These are phyloP conservation scores for Chionodraco myersi DNA, from an alignment of 2,113 vertebrate genomes.

Conservation along the genomic window DNA sequence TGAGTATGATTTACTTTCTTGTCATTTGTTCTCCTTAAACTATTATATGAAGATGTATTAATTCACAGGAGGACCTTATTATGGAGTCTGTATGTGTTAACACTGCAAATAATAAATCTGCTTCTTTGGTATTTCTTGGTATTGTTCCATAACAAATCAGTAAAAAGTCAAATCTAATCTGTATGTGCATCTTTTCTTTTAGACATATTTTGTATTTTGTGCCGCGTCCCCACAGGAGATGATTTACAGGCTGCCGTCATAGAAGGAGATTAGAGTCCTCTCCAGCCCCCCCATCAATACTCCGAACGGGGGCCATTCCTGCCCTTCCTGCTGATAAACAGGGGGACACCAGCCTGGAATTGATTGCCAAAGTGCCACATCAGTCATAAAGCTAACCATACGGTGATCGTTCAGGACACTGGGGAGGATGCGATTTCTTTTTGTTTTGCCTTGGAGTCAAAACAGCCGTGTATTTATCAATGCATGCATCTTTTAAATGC, in stretches of 20 bases:
- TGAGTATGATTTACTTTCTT: background rate
- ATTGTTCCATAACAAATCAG: background rate
- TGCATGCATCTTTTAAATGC: background rate
- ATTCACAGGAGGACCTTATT: background rate
- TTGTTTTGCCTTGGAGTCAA: conserved; percentile 22
- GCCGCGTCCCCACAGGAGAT: conserved; percentile 11
- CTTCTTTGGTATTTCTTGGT: background rate
- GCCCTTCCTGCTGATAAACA: conserved; percentile 57
- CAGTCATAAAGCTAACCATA: conserved; percentile 59
- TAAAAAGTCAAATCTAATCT: background rate
- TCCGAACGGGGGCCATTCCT: conserved; percentile 29
- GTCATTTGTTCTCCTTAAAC: background rate
- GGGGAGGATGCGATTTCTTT: conserved; percentile 16
- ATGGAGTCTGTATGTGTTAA: too few species aligned
- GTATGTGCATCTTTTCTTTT: background rate
- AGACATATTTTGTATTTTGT: background rate
- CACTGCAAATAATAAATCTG: background rate
- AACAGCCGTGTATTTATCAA: conserved; percentile 16
- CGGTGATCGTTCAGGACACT: conserved; percentile 24
- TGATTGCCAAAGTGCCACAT: conserved; percentile 55
- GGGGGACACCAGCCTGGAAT: conserved; percentile 30
- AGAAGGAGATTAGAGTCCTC: conserved; percentile 50
- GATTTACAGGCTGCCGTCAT: conserved; percentile 53
- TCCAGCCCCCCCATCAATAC: conserved; percentile 53
- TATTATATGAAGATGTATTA: background rate